Base-by-base conservation (phyloP, 2,113 vertebrate genomes). In the Pyxicephalus adspersus region DNA sequence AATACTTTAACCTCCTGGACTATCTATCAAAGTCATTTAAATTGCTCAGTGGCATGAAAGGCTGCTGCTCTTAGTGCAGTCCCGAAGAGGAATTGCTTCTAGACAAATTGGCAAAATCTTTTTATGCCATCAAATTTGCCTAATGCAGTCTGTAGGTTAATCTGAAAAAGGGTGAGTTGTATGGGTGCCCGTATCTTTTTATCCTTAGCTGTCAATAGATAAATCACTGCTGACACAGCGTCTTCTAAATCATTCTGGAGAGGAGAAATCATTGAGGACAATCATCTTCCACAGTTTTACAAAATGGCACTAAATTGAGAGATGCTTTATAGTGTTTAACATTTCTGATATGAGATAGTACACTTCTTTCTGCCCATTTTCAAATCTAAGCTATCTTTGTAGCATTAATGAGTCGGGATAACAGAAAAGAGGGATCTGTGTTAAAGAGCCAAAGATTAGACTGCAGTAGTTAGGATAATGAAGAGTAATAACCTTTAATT, bases 71-170 rank as follows among this genome's bases (percentile, higher is more conserved):
- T 87, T 92, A 92, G 92, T 92, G 88, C 86, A 87, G 87, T 77
- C 90, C 90, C 89, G 92, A 91, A 93, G 92, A 93, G 89, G 91
- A 94, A 94, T 93, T 91, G 93, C 93, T 93, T 91, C 87, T 86
- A 92, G 94, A 94, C 91, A 94, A 94, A 94, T 94, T 94, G 91
- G 89, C 88, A 89, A 93, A 94, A 94, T 94, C 92, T 91, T 92
- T 92, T 94, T 92, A 94, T 92, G 91, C 90, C 89, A 91, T 92
- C 91, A 93, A 93, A 94, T 95, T 95, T 95, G 93, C 94, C 90
- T 95, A 95, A 95, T 95, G 93, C 91, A 93, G 91, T 92, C 89
- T 92, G 83, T 86, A 92, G 91, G 93, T 94, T 95, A 93, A 94
- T 95, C 91, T 92, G 90, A 91, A 91, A 92, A 92, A 94, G 93